Evolutionary conservation across 2,888 invertebrate species (phyloP).

Genomic region (Stomorhina lunata): DNA sequence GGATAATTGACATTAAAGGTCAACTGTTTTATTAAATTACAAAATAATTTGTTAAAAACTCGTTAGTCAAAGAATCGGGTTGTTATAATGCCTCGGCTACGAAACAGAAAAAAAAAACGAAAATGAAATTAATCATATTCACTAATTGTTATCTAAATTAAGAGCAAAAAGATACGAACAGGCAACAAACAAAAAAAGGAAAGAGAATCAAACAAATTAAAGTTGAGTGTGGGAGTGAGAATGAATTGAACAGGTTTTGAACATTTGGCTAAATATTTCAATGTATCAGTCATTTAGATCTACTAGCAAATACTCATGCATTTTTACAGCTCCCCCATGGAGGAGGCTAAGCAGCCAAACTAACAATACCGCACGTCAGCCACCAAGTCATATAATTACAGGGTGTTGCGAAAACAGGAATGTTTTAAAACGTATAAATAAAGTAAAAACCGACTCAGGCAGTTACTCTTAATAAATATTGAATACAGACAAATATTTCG

Average conservation of each 20-base stretch:
- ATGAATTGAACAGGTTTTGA: not conserved
- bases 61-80: not conserved
- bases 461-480: too few relatives aligned
- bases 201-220: not conserved
- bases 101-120: not conserved
- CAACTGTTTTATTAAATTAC: constrained; percentile 59
- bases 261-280: not conserved
- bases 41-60: constrained; percentile 53
- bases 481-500: too few relatives aligned
- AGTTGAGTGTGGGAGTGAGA: not conserved
- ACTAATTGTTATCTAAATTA: constrained; percentile 6
- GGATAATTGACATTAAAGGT: constrained; percentile 52
- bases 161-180: not conserved
- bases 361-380: too few relatives aligned
- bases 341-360: too few relatives aligned
- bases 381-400: too few relatives aligned
- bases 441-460: too few relatives aligned
- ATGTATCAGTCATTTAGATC: not conserved
- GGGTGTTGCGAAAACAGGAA: too few relatives aligned
- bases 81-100: not conserved
- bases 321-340: too few relatives aligned
- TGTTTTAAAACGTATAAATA: too few relatives aligned
- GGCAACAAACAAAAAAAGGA: not conserved
- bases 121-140: constrained; percentile 42
- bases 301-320: too few relatives aligned